phyloP scores from a whole-genome alignment of 2,888 invertebrate species.

The Theristus sp. region DNA sequence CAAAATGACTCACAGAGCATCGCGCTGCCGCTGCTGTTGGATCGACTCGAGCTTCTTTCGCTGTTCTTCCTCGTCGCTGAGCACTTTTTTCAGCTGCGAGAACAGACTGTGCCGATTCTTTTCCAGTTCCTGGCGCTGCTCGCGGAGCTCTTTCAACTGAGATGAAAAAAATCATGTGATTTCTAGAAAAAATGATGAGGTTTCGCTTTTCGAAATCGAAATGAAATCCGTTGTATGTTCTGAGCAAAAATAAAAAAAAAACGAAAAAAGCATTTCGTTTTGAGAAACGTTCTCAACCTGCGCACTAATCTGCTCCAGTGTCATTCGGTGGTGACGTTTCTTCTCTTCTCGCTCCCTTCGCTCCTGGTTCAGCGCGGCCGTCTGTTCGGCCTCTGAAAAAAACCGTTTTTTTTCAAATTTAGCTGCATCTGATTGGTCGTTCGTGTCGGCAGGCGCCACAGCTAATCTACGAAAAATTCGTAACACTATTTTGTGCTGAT shows the following conservation, averaged over 20 bases:
- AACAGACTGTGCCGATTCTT: not conserved
- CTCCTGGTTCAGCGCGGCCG: not conserved
- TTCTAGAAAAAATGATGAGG: too few relatives aligned
- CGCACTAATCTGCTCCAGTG: not conserved
- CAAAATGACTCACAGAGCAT: not conserved
- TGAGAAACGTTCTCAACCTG: not conserved
- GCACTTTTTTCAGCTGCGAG: not conserved
- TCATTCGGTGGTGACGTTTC: not conserved
- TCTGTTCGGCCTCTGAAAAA: not conserved
- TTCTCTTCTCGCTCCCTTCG: not conserved
- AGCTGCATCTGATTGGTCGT: too few relatives aligned
- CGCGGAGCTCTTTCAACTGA: not conserved
- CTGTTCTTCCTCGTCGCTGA: not conserved
- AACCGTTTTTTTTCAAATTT: too few relatives aligned
- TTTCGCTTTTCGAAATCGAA: too few relatives aligned
- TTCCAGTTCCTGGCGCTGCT: not conserved
- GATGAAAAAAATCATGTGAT: not conserved
- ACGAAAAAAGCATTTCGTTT: too few relatives aligned
- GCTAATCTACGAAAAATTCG: too few relatives aligned
- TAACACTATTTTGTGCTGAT: too few relatives aligned
- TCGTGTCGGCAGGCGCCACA: too few relatives aligned
- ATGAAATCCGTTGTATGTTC: too few relatives aligned
- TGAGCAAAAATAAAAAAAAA: too few relatives aligned
- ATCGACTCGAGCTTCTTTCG: not conserved
- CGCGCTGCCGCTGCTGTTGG: not conserved